Evolutionary conservation across 30 jellyfish, hydroid and myxozoan genomes (phyloP).

Genomic region (Hydra vulgaris): DNA sequence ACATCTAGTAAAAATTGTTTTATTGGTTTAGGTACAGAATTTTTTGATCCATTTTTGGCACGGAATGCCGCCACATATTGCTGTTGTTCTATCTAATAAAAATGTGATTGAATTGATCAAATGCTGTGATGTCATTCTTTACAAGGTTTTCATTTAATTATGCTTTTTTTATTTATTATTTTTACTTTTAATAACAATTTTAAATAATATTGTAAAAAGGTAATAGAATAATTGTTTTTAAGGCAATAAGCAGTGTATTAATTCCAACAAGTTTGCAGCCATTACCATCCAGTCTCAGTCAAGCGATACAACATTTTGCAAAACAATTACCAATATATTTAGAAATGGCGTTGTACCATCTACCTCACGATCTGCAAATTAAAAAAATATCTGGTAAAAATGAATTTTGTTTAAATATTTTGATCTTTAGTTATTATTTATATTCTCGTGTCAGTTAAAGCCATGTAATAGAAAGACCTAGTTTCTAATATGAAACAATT

Average conservation of each 20-base stretch:
- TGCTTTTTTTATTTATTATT: neutral
- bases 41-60: conserved; percentile 93
- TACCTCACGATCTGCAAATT: conserved; percentile 70
- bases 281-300: conserved; percentile 95
- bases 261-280: conserved; percentile 93
- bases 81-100: conserved; percentile 57
- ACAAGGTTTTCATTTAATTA: conserved; percentile 47
- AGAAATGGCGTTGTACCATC: conserved; percentile 69
- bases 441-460: too few relatives aligned
- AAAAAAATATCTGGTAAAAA: conserved; percentile 64
- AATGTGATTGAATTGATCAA: conserved; percentile 74
- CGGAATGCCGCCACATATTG: conserved; percentile 94
- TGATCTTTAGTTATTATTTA: too few relatives aligned
- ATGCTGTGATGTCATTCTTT: conserved; percentile 70
- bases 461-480: too few relatives aligned
- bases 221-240: neutral
- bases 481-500: too few relatives aligned
- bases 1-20: neutral
- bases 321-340: conserved; percentile 79
- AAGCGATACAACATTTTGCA: conserved; percentile 95
- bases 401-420: too few relatives aligned
- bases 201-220: too few relatives aligned
- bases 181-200: too few relatives aligned
- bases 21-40: conserved; percentile 66
- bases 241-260: conserved; percentile 91